Percentiles rank a stretch among this genome's conserved stretches.
Conservation (phyloP, 1,140 invertebrate genomes). For the Zaprionus kolodkinae region DNA sequence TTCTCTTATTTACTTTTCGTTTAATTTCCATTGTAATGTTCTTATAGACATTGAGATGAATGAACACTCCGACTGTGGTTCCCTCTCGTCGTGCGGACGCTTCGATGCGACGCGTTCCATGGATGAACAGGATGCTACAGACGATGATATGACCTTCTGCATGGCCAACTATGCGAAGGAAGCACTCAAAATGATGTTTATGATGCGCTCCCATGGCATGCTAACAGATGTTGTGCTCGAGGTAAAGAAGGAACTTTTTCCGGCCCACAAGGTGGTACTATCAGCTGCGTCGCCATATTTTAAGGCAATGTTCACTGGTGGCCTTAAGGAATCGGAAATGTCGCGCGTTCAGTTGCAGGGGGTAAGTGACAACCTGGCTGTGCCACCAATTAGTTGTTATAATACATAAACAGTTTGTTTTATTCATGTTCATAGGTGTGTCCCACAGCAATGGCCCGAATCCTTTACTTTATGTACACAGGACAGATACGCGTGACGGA, state of each 20-base stretch:
- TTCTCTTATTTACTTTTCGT: neutral
- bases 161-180: constrained; percentile 94
- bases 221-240: constrained; percentile 94
- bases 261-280: constrained; percentile 95
- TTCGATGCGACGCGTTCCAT: constrained; percentile 57
- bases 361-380: constrained; percentile 84
- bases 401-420: constrained; percentile 72
- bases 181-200: constrained; percentile 94
- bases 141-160: constrained; percentile 92
- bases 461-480: constrained; percentile 96
- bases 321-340: constrained; percentile 94
- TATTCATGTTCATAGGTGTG: constrained; percentile 84
- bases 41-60: constrained; percentile 70
- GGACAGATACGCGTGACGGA: constrained; percentile 95
- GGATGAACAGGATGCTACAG: constrained; percentile 78
- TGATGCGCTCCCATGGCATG: constrained; percentile 95
- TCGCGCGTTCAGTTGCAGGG: constrained; percentile 93
- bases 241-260: constrained; percentile 93
- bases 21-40: too few species aligned
- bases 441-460: constrained; percentile 92
- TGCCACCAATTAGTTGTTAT: constrained; percentile 54
- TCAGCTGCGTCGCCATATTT: constrained; percentile 98
- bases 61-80: constrained; percentile 59
- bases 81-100: constrained; percentile 53
- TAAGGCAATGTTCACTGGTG: constrained; percentile 97